phyloP scores from a whole-genome alignment of 1,140 invertebrate genomes.

The Diuraphis noxia region DNA sequence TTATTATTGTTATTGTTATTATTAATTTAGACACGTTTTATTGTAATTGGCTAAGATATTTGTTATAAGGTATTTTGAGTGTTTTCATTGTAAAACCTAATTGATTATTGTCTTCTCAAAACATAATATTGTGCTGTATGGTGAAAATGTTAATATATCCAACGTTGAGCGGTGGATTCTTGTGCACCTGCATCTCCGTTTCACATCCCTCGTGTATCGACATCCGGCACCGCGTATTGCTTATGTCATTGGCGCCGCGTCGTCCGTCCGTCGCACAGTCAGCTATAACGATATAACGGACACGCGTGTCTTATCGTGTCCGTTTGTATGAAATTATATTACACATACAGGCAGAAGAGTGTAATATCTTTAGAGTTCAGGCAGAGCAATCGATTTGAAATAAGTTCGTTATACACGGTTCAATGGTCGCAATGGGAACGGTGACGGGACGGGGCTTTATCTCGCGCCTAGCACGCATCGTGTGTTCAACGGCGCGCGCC shows the following conservation, averaged over 20 bases:
- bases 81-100: not conserved
- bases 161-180: not conserved
- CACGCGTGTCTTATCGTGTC: not conserved
- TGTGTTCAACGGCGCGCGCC: not conserved
- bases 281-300: not conserved
- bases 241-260: no score
- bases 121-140: not conserved
- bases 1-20: not conserved
- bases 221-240: no score
- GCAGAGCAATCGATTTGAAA: conserved; percentile 24
- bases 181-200: no score
- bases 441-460: not conserved
- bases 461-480: not conserved
- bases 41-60: not conserved
- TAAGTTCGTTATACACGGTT: not conserved
- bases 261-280: not conserved
- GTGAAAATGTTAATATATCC: not conserved
- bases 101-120: not conserved
- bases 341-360: not conserved
- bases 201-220: no score
- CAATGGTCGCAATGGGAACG: not conserved
- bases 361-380: conserved; percentile 31
- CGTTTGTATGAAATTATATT: conserved; percentile 14
- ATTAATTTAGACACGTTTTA: not conserved
- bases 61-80: not conserved